These are phyloP conservation scores for Phyllotreta striolata DNA, from an alignment of 2,888 invertebrate genomes.

Conservation along the genomic window DNA sequence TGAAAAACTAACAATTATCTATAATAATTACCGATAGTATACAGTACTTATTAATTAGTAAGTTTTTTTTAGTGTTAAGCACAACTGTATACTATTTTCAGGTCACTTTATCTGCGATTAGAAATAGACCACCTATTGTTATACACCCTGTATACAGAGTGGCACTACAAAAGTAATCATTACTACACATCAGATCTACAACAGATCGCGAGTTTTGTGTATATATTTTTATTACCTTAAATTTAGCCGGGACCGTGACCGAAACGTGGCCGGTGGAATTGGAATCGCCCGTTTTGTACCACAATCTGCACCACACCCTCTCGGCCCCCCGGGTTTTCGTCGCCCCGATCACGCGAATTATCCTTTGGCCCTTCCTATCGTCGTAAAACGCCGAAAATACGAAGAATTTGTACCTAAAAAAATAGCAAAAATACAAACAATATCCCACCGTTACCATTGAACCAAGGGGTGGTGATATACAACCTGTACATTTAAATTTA, in stretches of 20 bases:
- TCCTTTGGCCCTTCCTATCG: conserved; percentile 71
- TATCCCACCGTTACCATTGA: too few relatives aligned
- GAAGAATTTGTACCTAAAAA: conserved; percentile 83
- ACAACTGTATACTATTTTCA: conserved; percentile 2
- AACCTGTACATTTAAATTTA: not conserved
- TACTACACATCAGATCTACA: too few relatives aligned
- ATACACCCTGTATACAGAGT: too few relatives aligned
- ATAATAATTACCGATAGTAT: not conserved
- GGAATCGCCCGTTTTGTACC: conserved; percentile 66
- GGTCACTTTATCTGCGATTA: too few relatives aligned
- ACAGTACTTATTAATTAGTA: not conserved
- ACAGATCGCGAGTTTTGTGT: not conserved
- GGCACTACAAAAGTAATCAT: too few relatives aligned
- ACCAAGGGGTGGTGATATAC: too few relatives aligned
- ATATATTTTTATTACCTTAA: conserved; percentile 67
- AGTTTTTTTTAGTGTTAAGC: not conserved
- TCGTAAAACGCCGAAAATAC: conserved; percentile 93
- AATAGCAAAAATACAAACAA: conserved; percentile 14
- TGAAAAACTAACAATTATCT: too few relatives aligned
- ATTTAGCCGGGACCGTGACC: conserved; percentile 76
- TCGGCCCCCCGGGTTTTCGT: conserved; percentile 88
- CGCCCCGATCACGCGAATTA: conserved; percentile 84
- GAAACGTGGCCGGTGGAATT: conserved; percentile 57
- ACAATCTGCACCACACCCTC: conserved; percentile 80
- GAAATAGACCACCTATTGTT: too few relatives aligned